Percentiles rank a stretch among this genome's conserved stretches.
phyloP scores from a whole-genome alignment of 2,888 invertebrate genomes.

The Ophonus ardosiacus region DNA sequence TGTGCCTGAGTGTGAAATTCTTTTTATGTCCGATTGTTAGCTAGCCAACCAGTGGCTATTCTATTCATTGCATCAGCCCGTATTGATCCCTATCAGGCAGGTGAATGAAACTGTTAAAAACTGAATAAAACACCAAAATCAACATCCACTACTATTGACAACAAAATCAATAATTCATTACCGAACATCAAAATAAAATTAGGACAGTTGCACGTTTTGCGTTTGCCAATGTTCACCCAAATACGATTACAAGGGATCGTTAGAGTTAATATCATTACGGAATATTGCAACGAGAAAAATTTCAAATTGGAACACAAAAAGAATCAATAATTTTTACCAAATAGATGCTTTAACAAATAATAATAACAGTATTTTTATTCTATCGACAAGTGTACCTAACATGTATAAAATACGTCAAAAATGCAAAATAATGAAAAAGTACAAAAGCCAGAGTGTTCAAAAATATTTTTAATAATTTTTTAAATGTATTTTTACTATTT shows the following conservation, averaged over 20 bases:
- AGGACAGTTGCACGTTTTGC: constrained; percentile 27
- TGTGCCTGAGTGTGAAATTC: background rate
- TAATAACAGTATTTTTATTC: too few species aligned
- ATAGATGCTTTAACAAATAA: too few species aligned
- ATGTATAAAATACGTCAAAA: too few species aligned
- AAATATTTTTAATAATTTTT: too few species aligned
- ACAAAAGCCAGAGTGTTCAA: too few species aligned
- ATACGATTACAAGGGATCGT: background rate
- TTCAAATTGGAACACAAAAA: background rate
- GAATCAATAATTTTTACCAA: too few species aligned
- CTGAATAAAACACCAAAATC: constrained; percentile 30
- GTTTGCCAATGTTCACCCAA: constrained; percentile 5
- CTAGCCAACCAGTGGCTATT: background rate
- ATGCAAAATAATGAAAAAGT: too few species aligned
- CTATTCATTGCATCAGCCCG: background rate
- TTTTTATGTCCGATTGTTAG: background rate
- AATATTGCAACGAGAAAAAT: background rate
- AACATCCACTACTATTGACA: constrained; percentile 40
- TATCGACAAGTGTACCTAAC: too few species aligned
- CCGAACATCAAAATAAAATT: constrained; percentile 43
- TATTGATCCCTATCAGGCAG: constrained; percentile 40
- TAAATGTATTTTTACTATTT: too few species aligned
- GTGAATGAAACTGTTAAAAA: constrained; percentile 37
- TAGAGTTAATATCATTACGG: background rate
- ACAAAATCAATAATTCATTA: constrained; percentile 46